Evolutionary conservation across 2,888 invertebrate species (phyloP).

Genomic region (Drosophila limbata): DNA sequence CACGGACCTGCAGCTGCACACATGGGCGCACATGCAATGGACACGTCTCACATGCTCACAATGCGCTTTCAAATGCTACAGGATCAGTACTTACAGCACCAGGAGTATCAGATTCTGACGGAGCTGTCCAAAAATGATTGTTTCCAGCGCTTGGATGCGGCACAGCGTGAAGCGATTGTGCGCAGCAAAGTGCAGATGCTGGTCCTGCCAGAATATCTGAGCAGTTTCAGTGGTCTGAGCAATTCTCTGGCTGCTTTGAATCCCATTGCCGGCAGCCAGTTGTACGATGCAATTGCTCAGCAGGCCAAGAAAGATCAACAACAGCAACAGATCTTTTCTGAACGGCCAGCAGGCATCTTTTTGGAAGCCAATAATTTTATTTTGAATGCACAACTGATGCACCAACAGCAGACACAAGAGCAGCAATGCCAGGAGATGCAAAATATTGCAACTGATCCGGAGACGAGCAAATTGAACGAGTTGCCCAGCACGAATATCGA

Average conservation of each 20-base stretch:
- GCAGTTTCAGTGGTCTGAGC: slow-evolving; percentile 79
- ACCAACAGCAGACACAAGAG: slow-evolving; percentile 61
- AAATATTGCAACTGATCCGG: slow-evolving; percentile 17
- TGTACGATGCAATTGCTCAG: slow-evolving; percentile 77
- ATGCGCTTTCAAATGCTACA: slow-evolving; percentile 83
- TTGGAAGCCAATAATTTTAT: slow-evolving; percentile 75
- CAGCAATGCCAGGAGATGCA: slow-evolving; percentile 29
- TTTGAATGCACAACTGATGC: slow-evolving; percentile 69
- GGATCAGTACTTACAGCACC: slow-evolving; percentile 83
- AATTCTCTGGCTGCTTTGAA: slow-evolving; percentile 80
- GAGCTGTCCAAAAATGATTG: slow-evolving; percentile 82
- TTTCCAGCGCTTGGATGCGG: slow-evolving; percentile 76
- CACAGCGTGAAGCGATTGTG: slow-evolving; percentile 80
- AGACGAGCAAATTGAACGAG: slow-evolving; percentile 34
- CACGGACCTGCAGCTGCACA: not conserved
- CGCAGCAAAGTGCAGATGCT: slow-evolving; percentile 81
- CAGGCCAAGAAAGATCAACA: slow-evolving; percentile 76
- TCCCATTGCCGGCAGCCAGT: slow-evolving; percentile 77
- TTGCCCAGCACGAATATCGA: slow-evolving; percentile 57
- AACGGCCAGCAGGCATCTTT: slow-evolving; percentile 46
- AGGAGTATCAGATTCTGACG: slow-evolving; percentile 79
- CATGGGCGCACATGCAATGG: slow-evolving; percentile 50
- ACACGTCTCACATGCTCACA: slow-evolving; percentile 79
- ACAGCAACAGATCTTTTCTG: slow-evolving; percentile 26
- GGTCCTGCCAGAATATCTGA: slow-evolving; percentile 82